phyloP scores from a whole-genome alignment of 2,888 invertebrate genomes.

The Stramonita haemastoma region DNA sequence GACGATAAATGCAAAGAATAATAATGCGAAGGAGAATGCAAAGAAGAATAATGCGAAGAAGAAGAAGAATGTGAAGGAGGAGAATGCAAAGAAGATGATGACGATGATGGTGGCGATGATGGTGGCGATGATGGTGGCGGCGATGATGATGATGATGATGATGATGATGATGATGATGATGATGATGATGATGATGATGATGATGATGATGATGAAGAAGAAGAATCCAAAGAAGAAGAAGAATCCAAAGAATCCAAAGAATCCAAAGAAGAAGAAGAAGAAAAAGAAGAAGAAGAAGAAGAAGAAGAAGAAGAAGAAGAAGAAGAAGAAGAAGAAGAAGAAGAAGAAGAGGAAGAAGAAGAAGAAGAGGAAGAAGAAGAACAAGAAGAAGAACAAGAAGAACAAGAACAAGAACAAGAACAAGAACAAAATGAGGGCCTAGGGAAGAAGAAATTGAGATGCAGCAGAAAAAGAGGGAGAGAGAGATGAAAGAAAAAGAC shows the following conservation, averaged over 20 bases:
- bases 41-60: background rate
- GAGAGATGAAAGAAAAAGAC: background rate
- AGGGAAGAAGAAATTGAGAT: background rate
- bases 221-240: background rate
- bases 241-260: background rate
- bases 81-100: background rate
- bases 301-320: background rate
- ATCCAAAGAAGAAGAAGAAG: background rate
- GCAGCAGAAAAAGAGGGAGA: background rate
- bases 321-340: background rate
- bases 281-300: slow-evolving; percentile 1
- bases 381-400: background rate
- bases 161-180: no score
- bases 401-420: background rate
- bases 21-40: no score
- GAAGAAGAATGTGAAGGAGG: background rate
- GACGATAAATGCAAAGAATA: no score
- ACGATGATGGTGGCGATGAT: no score
- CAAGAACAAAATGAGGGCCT: background rate
- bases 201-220: background rate
- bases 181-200: no score
- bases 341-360: background rate
- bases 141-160: no score
- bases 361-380: background rate
- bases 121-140: no score